Evolutionary conservation across 1,140 invertebrate species (phyloP), one percentile per base, ranked within the genome.

Genomic region (Babylonia areolata): DNA sequence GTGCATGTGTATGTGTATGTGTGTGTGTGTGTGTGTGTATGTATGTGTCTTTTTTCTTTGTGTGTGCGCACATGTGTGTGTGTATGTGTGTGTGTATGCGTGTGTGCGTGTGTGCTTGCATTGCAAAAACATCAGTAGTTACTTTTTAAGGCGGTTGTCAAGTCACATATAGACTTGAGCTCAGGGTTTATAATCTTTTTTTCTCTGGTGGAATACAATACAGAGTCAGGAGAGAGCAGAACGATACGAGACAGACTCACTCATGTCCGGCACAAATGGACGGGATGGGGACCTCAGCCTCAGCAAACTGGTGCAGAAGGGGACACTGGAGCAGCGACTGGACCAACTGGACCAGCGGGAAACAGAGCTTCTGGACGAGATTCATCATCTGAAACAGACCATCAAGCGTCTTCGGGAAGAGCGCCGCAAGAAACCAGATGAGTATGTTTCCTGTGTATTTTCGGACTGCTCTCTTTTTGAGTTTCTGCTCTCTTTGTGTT

Each of bases 271-370:
- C 85, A 88, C 88, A 17, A 90, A 88, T 58, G 81, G 85, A 9
- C 73, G 87, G 23, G 86, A 81, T 79, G 88, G n/a, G 37, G 64
- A 40, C 80, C 12, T 69, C 0, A 23, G 84, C 86, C 3, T 69
- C 93, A 91, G 92, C 86, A 94, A 94, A 85, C 84, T 94, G 79
- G 88, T 87, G 5, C 89, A 94, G 12, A 89, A 91, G 54, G 93
- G 94, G 11, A 88, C 64, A 9, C 12, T 93, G 64, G 91, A 92
- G 35, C 88, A 94, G 58, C 81, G 92, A 28, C 87, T 94, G 42
- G 91, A 93, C n/a, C 92, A 92, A 82, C 86, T 94, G 40, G 94
- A 94, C 85, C 90, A 92, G 51, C 58, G 92, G 78, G 94, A 94
- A 89, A 93, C 93, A 37, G 92, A 94, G 79, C 88, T 94, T 3